Conservation (phyloP, 2,113 vertebrate genomes). For the Cygnus atratus region DNA sequence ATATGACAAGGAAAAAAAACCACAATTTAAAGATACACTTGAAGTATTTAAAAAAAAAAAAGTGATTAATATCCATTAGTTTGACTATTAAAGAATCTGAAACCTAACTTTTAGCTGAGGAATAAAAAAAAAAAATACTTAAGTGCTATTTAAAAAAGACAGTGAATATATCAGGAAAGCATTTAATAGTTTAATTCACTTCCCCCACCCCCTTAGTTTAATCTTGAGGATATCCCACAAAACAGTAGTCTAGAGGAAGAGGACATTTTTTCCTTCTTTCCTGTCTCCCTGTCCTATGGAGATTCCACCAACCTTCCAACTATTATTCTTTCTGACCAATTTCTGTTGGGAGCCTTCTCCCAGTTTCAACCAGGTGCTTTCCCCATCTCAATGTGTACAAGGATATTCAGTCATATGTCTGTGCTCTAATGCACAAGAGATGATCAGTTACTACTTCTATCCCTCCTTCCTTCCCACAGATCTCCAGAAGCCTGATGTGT, state of each 20-base stretch:
- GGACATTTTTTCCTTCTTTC: background rate
- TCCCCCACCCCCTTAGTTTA: background rate
- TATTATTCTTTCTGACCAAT: background rate
- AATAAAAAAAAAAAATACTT: rapidly evolving
- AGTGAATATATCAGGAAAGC: background rate
- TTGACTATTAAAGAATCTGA: background rate
- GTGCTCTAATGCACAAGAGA: background rate
- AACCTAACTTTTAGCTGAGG: background rate
- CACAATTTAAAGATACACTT: background rate
- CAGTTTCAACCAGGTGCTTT: background rate
- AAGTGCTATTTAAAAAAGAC: background rate
- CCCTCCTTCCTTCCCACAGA: background rate
- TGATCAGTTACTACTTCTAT: background rate
- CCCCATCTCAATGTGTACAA: rapidly evolving
- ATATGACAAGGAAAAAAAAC: too few relatives aligned
- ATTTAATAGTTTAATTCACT: background rate
- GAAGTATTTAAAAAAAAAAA: background rate
- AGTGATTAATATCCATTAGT: background rate
- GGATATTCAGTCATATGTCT: background rate
- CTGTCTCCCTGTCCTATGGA: background rate
- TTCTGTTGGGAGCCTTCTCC: background rate
- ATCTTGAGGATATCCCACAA: background rate
- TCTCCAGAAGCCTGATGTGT: background rate
- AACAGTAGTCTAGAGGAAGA: background rate
- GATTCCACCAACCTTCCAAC: background rate